Conservation (phyloP, 2,113 vertebrate genomes). For the Misgurnus anguillicaudatus region DNA sequence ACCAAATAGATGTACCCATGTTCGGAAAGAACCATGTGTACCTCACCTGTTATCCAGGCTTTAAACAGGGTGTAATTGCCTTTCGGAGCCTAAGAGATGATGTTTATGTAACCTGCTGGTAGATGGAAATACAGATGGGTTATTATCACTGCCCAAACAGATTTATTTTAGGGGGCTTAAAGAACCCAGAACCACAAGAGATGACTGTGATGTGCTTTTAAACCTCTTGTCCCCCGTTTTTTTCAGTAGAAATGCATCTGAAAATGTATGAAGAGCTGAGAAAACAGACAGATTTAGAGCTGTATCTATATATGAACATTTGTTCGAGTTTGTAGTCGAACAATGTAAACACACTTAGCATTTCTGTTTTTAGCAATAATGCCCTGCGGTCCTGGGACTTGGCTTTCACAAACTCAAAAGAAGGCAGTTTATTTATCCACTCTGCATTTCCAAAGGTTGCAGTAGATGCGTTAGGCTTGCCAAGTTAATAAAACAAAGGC, state of each 20-base stretch:
- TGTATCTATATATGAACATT: not conserved
- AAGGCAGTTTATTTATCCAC: conserved; percentile 32
- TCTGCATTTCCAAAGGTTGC: conserved; percentile 15
- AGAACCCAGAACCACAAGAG: not conserved
- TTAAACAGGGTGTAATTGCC: conserved; percentile 10
- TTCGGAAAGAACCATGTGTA: conserved; percentile 6
- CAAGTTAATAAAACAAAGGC: conserved; percentile 32
- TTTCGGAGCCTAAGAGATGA: not conserved
- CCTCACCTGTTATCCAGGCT: not conserved
- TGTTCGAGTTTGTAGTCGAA: not conserved
- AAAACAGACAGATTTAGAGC: not conserved
- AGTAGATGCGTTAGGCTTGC: not conserved
- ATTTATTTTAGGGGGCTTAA: conserved; percentile 29
- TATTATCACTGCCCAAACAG: conserved; percentile 33
- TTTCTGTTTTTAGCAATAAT: conserved; percentile 13
- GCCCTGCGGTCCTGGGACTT: not conserved
- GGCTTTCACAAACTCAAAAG: conserved; percentile 7
- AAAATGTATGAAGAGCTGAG: not conserved
- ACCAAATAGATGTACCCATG: conserved; percentile 5
- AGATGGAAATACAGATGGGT: conserved; percentile 19
- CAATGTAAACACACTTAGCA: not conserved
- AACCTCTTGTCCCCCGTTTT: too few species aligned
- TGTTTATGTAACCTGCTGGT: not conserved
- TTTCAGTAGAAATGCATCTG: not conserved
- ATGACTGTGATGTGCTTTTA: conserved; percentile 7